A percentile compares a stretch with the other conserved stretches of the same genome.
Evolutionary conservation across 92 coral and sea anemone species (phyloP).

Genomic region (Heliopora coerulea): DNA sequence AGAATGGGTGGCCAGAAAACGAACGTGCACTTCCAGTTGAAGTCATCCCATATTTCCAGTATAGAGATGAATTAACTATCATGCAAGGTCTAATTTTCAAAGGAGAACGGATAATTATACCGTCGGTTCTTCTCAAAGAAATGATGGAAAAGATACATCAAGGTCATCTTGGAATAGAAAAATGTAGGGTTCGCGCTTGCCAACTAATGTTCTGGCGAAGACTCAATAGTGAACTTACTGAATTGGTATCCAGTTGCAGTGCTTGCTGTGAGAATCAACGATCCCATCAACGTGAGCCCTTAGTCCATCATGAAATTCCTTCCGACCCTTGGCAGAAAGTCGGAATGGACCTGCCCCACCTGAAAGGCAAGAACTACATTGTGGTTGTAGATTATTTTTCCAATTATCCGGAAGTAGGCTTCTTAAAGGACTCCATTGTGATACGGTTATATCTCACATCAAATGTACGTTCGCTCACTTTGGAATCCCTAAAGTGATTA

Average conservation of each 20-base stretch:
- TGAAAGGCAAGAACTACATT: no score
- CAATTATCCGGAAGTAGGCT: no score
- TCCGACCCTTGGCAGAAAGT: no score
- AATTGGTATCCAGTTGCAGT: slow-evolving; percentile 18
- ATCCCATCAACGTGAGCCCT: no score
- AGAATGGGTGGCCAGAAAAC: slow-evolving; percentile 54
- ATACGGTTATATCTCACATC: no score
- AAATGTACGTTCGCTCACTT: no score
- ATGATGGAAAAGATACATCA: slow-evolving; percentile 29
- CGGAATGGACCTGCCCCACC: no score
- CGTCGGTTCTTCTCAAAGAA: slow-evolving; percentile 1
- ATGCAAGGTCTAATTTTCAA: slow-evolving; percentile 20
- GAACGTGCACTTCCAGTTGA: slow-evolving; percentile 7
- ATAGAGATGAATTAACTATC: slow-evolving; percentile 17
- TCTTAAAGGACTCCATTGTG: no score
- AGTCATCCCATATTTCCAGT: slow-evolving; percentile 10
- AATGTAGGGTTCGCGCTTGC: slow-evolving; percentile 32
- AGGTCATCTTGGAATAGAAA: slow-evolving; percentile 25
- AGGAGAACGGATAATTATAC: slow-evolving; percentile 22
- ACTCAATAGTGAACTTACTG: slow-evolving; percentile 29
- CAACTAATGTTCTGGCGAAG: slow-evolving; percentile 41
- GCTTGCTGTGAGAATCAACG: no score
- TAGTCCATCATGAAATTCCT: no score
- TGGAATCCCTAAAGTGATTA: no score
- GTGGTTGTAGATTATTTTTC: no score